Conservation (phyloP, 2,888 invertebrate species). For the Agrochola circellaris region DNA sequence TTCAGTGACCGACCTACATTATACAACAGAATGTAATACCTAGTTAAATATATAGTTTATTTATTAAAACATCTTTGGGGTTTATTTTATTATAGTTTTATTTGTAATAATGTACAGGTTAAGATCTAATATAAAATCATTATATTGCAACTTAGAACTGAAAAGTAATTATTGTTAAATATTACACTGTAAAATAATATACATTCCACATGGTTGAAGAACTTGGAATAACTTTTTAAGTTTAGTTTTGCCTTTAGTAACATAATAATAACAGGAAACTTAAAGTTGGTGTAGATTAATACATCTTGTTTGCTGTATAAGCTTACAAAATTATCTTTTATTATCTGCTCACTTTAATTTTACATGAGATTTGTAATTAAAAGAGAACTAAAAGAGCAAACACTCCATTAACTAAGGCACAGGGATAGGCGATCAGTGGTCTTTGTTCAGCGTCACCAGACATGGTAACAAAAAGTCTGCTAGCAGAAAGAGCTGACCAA, state of each 20-base stretch:
- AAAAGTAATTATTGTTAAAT: slow-evolving; percentile 19
- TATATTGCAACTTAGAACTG: slow-evolving; percentile 43
- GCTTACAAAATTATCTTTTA: slow-evolving; percentile 16
- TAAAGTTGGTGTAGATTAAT: slow-evolving; percentile 8
- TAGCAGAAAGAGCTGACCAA: slow-evolving; percentile 98
- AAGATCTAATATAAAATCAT: slow-evolving; percentile 43
- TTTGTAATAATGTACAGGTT: slow-evolving; percentile 58
- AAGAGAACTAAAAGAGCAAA: slow-evolving; percentile 98
- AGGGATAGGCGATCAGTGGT: slow-evolving; percentile 97
- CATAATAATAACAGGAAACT: slow-evolving; percentile 2
- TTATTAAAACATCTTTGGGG: slow-evolving; percentile 82
- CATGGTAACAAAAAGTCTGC: slow-evolving; percentile 97
- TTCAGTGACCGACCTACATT: slow-evolving; percentile 91
- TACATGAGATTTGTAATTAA: slow-evolving; percentile 83
- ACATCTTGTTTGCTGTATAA: not conserved
- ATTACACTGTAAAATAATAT: slow-evolving; percentile 42
- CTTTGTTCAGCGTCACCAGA: slow-evolving; percentile 96
- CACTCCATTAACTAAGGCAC: slow-evolving; percentile 97
- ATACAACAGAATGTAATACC: slow-evolving; percentile 85
- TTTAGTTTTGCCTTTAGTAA: not conserved
- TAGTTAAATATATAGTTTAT: slow-evolving; percentile 80
- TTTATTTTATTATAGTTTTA: slow-evolving; percentile 68
- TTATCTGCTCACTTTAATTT: slow-evolving; percentile 10
- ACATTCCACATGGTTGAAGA: slow-evolving; percentile 30
- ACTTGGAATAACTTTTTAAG: slow-evolving; percentile 23